Evolutionary conservation across 2,888 invertebrate genomes (phyloP), one percentile per base, ranked within the genome.

Genomic region (Exephanes ischioxanthus): DNA sequence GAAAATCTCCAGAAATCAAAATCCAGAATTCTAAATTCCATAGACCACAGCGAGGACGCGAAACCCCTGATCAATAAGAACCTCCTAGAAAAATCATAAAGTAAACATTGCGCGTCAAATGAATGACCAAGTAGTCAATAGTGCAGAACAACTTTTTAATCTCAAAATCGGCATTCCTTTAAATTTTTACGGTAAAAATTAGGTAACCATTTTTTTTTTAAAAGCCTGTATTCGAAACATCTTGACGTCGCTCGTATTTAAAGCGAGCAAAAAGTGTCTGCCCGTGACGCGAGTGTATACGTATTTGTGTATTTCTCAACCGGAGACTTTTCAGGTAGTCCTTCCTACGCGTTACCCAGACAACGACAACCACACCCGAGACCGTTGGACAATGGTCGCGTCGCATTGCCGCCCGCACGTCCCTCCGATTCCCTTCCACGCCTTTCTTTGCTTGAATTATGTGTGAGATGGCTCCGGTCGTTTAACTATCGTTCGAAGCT

Each of bases 341-440:
- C 92, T 89, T 92, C 93, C 93, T 93, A 92, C 93, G 93, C 92
- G 90, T 91, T 91, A 90, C 89, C 88, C 90, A 90, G 91, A 90
- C 91, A 90, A 89, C 91, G 87, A 90, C 88, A 91, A 92, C 92
- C 92, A 91, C 92, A 92, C 91, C 91, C 90, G 90, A 76, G 76
- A 53, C 86, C 87, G 88, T 89, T 88, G 90, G 90, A 91, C 92
- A 92, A 92, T 92, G 91, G 75, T 83, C 91, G 89, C 92, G 92
- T 92, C 91, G 90, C 91, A 90, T 91, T 90, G 88, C 90, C 87
- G 86, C 85, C 86, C 87, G 87, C 86, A 61, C 70, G 51, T 22
- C 70, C 26, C 41, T 33, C 22, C 37, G 70, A 58, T 58, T 58
- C 51, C 58, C 53, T 51, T 53, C 87, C 87, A 87, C 86, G 82